A percentile compares a stretch with the other conserved stretches of the same genome.
These are phyloP conservation scores for Myanophis thanlyinensis DNA, from an alignment of 2,113 vertebrate genomes.

Conservation along the genomic window DNA sequence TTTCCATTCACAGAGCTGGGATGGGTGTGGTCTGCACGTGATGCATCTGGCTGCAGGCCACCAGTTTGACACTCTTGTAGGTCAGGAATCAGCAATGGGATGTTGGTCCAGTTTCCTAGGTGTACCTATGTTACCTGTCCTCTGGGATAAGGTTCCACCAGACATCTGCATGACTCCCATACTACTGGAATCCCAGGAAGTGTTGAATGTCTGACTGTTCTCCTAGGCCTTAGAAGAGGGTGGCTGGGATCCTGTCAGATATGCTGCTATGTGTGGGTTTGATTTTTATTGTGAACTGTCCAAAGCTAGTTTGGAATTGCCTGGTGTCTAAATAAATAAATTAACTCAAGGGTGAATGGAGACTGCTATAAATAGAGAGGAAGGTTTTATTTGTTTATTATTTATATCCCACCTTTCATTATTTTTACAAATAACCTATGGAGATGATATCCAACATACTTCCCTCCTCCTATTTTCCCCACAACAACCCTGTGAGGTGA, in stretches of 20 bases:
- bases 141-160: neutral
- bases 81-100: neutral
- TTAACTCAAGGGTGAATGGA: neutral
- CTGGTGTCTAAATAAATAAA: neutral
- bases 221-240: neutral
- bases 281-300: neutral
- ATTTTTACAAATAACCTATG: neutral
- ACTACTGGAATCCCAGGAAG: neutral
- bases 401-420: neutral
- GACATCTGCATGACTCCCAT: neutral
- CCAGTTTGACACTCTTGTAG: no score
- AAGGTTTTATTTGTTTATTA: neutral
- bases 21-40: no score
- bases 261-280: neutral
- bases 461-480: neutral
- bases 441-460: neutral
- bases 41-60: no score
- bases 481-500: neutral
- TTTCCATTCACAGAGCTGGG: no score
- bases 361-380: neutral
- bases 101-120: neutral
- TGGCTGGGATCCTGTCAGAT: neutral
- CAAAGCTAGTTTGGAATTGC: neutral
- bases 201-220: neutral
- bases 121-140: neutral